phyloP scores from a whole-genome alignment of 2,888 invertebrate species.

The Nomada hirtipes region DNA sequence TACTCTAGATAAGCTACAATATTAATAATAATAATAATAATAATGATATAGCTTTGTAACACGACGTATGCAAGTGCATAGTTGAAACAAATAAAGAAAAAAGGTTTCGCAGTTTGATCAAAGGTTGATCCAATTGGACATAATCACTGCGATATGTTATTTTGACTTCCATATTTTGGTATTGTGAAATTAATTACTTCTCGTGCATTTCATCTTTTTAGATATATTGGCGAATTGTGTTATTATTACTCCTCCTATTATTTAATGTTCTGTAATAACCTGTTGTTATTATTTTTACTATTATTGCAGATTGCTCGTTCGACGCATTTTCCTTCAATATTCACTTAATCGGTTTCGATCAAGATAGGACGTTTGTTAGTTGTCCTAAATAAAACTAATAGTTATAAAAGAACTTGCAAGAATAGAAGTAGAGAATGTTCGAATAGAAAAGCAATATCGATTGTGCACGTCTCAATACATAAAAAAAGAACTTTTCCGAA shows the following conservation, averaged over 20 bases:
- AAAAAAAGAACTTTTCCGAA: constrained; percentile 18
- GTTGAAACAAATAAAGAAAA: not conserved
- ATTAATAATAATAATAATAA: not conserved
- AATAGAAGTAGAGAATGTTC: not conserved
- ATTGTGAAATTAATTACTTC: too few species aligned
- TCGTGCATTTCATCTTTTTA: too few species aligned
- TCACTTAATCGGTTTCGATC: not conserved
- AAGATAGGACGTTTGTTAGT: not conserved
- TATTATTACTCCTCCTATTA: too few species aligned
- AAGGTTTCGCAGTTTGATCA: too few species aligned
- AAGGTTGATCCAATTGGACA: too few species aligned
- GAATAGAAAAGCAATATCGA: constrained; percentile 4
- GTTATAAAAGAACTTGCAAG: not conserved
- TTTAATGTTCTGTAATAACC: too few species aligned
- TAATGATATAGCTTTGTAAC: not conserved
- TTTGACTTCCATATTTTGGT: too few species aligned
- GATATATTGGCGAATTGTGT: too few species aligned
- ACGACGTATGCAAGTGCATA: not conserved
- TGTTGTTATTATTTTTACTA: too few species aligned
- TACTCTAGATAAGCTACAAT: not conserved
- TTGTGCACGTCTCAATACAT: constrained; percentile 5
- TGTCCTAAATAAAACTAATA: constrained; percentile 2
- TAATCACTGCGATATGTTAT: too few species aligned
- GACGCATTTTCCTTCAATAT: too few species aligned
- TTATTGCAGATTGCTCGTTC: too few species aligned